Conservation (phyloP, 1,140 invertebrate species). For the Danaus plexippus region DNA sequence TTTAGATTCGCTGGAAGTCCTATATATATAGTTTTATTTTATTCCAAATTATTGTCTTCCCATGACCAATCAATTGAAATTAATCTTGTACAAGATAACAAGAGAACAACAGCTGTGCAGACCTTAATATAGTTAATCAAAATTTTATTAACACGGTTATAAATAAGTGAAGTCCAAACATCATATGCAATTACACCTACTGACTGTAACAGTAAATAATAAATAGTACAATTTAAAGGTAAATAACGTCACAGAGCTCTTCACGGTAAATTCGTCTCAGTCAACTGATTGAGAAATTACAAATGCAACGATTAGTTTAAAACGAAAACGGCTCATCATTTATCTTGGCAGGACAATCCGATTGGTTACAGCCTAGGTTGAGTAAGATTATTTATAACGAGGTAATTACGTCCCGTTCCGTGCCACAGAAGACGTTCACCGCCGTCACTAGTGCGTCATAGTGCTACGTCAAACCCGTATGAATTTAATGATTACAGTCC, state of each 20-base stretch:
- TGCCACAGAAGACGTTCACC: conserved; percentile 21
- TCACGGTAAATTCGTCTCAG: conserved; percentile 45
- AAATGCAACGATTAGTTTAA: conserved; percentile 56
- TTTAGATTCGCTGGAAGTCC: conserved; percentile 6
- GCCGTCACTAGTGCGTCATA: conserved; percentile 32
- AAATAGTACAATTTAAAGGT: conserved; percentile 18
- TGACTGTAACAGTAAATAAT: no score
- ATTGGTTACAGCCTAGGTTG: conserved; percentile 31
- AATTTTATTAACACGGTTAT: no score
- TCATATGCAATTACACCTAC: no score
- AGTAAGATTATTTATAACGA: conserved; percentile 37
- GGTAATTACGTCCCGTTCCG: conserved; percentile 25
- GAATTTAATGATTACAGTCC: conserved; percentile 12
- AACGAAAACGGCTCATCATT: conserved; percentile 48
- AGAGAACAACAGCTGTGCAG: no score
- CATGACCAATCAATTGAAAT: no score
- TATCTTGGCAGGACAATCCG: conserved; percentile 44
- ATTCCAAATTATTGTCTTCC: no score
- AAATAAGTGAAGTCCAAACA: no score
- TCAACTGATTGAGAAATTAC: conserved; percentile 54
- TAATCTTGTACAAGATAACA: no score
- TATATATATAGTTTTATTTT: no score
- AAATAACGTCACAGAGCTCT: conserved; percentile 34
- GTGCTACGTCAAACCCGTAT: conserved; percentile 24
- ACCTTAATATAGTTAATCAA: no score